Base-by-base conservation (phyloP, 2,113 vertebrate genomes). In the Lepus europaeus region DNA sequence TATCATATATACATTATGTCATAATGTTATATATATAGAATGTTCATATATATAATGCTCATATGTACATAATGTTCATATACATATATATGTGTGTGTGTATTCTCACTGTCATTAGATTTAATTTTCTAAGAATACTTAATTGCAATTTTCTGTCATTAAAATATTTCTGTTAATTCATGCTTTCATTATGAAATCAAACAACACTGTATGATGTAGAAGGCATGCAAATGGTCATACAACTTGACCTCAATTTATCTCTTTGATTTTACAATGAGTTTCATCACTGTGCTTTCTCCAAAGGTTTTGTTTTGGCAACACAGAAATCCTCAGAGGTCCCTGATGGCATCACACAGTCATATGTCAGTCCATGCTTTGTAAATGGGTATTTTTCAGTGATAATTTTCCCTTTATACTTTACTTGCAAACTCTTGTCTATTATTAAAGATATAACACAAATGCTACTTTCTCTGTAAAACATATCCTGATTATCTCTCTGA, bases 121-220 rank as follows among this genome's bases (percentile, higher is more conserved):
- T 89, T 61, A 33, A 64, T 14, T 77, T 89, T 22, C 25, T 51
- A 61, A 89, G 77, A 82, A 22, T 59, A 5, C 88, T 10, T 74
- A 69, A 80, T 36, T 22, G 59, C 12, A 59, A 51, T 76, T 59
- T 91, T 88, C 90, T 59, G 4, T 72, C 13, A 73, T 3, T 64
- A 25, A 79, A 92, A 63, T 1, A 25, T 83, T 68, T 83, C 19
- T 69, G 0, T 51, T 92, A 11, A 5, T 79, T 81, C 2, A n/a
- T 9, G 23, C 14, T 16, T 94, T 85, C 6, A 53, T n/a, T 77
- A 81, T 90, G 84, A 85, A 96, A 80, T 14, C 19, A 33, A 73
- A 74, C 9, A 56, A 22, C 9, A 3, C 27, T 29, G 0, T 87
- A 59, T 27, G 11, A 2, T 92, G 0, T 59, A 61, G 73, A 87